Percentiles rank a stretch among this genome's conserved stretches.
Evolutionary conservation across 2,797 vertebrate genomes (phyloP).

Genomic region (Alcedo atthis): DNA sequence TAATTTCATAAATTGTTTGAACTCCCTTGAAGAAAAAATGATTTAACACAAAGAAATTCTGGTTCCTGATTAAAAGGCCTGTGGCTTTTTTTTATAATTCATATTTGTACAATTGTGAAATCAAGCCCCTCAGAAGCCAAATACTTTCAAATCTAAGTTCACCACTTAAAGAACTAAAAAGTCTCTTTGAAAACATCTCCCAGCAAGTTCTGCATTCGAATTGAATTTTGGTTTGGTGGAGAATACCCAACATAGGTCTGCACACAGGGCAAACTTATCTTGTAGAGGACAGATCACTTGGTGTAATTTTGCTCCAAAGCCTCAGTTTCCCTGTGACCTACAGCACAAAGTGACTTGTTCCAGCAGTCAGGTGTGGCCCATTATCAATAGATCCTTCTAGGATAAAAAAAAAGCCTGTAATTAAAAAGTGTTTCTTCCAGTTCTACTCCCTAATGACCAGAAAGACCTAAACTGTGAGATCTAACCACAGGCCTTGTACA

Average conservation of each 20-base stretch:
- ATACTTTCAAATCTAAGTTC: neutral
- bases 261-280: neutral
- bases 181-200: neutral
- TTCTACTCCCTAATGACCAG: neutral
- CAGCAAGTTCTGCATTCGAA: neutral
- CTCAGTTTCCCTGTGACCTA: neutral
- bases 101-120: neutral
- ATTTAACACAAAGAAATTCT: neutral
- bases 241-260: neutral
- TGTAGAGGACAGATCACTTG: fast-evolving
- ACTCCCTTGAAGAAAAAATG: neutral
- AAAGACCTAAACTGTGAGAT: neutral
- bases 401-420: neutral
- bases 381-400: neutral
- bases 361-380: neutral
- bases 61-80: neutral
- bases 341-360: neutral
- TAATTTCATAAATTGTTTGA: neutral
- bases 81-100: neutral
- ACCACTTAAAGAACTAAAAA: neutral
- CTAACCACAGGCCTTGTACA: neutral
- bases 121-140: neutral
- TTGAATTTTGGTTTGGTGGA: neutral
- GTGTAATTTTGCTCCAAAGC: neutral
- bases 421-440: neutral